Conservation (phyloP, 2,888 invertebrate species). For the Apamea epomidion region DNA sequence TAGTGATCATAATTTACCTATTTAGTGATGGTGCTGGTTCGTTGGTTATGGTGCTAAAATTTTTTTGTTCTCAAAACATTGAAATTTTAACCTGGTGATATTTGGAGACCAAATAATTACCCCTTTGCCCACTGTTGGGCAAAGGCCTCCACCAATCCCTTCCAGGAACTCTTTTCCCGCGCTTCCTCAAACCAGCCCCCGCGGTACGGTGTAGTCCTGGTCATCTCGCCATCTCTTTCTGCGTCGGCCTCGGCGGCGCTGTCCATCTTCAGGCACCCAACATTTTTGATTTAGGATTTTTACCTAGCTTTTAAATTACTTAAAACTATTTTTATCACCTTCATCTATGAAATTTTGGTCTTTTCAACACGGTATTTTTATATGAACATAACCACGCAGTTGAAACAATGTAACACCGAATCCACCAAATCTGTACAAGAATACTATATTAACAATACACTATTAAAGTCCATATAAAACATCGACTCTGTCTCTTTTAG, state of each 20-base stretch:
- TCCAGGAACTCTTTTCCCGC: no score
- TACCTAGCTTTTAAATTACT: no score
- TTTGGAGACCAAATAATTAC: neutral
- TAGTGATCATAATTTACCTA: conserved; percentile 21
- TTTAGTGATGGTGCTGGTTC: neutral
- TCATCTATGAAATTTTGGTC: neutral
- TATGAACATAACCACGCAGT: no score
- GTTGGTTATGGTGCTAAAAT: neutral
- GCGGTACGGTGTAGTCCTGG: no score
- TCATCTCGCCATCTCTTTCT: no score
- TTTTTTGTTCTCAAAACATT: neutral
- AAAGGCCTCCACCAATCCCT: no score
- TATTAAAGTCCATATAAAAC: conserved; percentile 7
- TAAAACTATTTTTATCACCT: no score
- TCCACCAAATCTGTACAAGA: conserved; percentile 23
- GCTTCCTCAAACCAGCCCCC: no score
- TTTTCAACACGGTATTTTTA: neutral
- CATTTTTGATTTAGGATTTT: neutral
- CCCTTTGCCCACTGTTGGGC: no score
- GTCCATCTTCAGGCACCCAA: neutral
- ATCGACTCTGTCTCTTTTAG: conserved; percentile 31
- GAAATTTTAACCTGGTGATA: neutral
- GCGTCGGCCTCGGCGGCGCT: no score
- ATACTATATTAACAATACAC: neutral
- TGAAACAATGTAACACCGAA: conserved; percentile 9